Conservation (phyloP, 2,888 invertebrate genomes). For the Serripes groenlandicus region DNA sequence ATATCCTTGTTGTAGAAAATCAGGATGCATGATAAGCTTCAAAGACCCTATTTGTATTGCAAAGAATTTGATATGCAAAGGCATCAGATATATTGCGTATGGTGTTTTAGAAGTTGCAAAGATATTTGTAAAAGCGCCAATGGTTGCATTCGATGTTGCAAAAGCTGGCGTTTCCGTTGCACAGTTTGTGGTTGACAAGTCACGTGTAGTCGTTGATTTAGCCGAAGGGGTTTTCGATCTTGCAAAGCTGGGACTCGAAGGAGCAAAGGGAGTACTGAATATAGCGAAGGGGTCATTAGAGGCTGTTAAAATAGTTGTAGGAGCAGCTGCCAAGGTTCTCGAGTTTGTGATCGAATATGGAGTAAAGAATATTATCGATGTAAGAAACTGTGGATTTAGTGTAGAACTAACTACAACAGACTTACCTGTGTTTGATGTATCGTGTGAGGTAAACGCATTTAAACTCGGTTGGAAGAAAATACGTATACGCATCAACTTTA, state of each 20-base stretch:
- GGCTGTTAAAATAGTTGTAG: conserved; percentile 41
- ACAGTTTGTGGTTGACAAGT: conserved; percentile 60
- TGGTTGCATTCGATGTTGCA: conserved; percentile 61
- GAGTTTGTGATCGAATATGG: conserved; percentile 52
- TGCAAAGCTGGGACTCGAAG: conserved; percentile 48
- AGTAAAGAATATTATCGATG: conserved; percentile 47
- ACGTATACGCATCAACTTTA: conserved; percentile 47
- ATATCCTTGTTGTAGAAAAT: conserved; percentile 53
- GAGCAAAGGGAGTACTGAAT: conserved; percentile 42
- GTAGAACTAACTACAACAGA: conserved; percentile 52
- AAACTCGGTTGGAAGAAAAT: conserved; percentile 45
- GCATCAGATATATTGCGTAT: conserved; percentile 51
- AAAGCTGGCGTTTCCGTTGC: conserved; percentile 53
- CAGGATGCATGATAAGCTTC: conserved; percentile 57
- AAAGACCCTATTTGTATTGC: conserved; percentile 52
- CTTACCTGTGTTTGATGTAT: conserved; percentile 47
- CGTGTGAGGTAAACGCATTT: conserved; percentile 61
- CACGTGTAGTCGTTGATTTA: conserved; percentile 48
- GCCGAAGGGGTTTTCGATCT: conserved; percentile 45
- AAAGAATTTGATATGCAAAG: conserved; percentile 48
- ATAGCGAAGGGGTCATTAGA: conserved; percentile 48
- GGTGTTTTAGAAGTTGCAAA: conserved; percentile 59
- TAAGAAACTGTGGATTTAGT: conserved; percentile 60
- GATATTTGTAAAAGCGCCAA: conserved; percentile 47
- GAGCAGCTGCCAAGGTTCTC: conserved; percentile 35